Evolutionary conservation across 2,113 vertebrate genomes (phyloP), one percentile per base, ranked within the genome.

Genomic region (Himantopus leucocephalus): DNA sequence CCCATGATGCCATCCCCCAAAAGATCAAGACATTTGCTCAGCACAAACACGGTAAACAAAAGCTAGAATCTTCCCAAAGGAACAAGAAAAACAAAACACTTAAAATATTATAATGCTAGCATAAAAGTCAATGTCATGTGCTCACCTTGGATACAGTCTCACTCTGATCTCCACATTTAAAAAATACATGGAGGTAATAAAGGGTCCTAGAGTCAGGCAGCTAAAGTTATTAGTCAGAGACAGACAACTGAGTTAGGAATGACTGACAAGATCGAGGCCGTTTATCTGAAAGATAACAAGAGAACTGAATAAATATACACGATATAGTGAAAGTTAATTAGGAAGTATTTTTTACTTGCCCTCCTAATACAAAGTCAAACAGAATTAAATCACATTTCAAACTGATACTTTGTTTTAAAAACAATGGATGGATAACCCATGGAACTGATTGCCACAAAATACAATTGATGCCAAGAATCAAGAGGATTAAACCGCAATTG

Each of bases 291-390:
- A 94, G 64, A 76, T 37, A 79, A 78, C 71, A 79, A 76, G 9
- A 63, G n/a, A 35, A 74, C 73, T 92, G 62, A 56, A 93, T 60
- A 84, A 90, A 94, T 56, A 92, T 5, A 85, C 48, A 89, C 53
- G 86, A 68, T 27, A 92, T 5, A 75, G 39, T 63, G 53, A 43
- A 94, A 90, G 56, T 72, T 62, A 94, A 84, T 84, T 85, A 80
- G 58, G 50, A 88, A 88, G 30, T 66, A 62, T 24, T 89, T 94
- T 92, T 91, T 37, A 68, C 60, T 72, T 67, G 41, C 37, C 48
- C 37, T 90, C 52, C 60, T 86, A 92, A 78, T 59, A 82, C 56
- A 53, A 96, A 92, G 66, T 88, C 88, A 92, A 84, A 78, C 45
- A 74, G 60, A 96, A 92, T 9, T 41, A 71, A 94, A 84, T 50